Conservation (phyloP, 2,888 invertebrate genomes). For the Tuberolachnus salignus region DNA sequence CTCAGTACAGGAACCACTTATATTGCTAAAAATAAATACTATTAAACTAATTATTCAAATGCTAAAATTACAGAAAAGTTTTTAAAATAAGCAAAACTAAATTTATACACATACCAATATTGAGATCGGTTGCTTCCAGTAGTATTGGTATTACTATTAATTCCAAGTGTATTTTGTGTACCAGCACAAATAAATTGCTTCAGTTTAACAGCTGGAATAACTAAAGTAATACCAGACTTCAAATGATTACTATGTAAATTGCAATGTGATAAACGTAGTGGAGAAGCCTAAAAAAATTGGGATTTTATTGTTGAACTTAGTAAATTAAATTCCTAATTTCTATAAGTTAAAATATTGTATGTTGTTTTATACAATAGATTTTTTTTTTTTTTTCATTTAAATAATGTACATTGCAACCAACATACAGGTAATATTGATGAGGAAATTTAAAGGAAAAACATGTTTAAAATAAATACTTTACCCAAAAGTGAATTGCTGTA, state of each 20-base stretch:
- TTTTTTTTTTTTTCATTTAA: not conserved
- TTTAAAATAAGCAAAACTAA: slow-evolving; percentile 5
- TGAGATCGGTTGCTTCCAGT: slow-evolving; percentile 69
- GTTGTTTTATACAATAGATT: too few species aligned
- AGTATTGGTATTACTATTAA: slow-evolving; percentile 72
- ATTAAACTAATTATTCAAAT: slow-evolving; percentile 37
- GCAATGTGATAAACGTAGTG: slow-evolving; percentile 85
- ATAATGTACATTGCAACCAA: not conserved
- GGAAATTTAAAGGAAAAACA: slow-evolving; percentile 29
- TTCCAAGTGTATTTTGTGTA: slow-evolving; percentile 55
- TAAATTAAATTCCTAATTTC: too few species aligned
- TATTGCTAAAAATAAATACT: slow-evolving; percentile 43
- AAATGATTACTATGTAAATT: slow-evolving; percentile 94
- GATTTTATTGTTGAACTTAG: too few species aligned
- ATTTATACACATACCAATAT: slow-evolving; percentile 58
- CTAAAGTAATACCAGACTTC: slow-evolving; percentile 84
- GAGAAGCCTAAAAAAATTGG: slow-evolving; percentile 68
- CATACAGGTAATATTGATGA: not conserved
- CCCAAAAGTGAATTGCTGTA: slow-evolving; percentile 85
- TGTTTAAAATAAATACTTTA: slow-evolving; percentile 61
- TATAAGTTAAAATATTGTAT: not conserved
- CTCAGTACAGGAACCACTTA: slow-evolving; percentile 60
- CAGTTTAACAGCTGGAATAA: slow-evolving; percentile 76
- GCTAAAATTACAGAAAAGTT: too few species aligned
- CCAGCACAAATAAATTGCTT: slow-evolving; percentile 72